A percentile compares a stretch with the other conserved stretches of the same genome.
Conservation (phyloP, 2,113 vertebrate genomes). For the Barbus barbus region DNA sequence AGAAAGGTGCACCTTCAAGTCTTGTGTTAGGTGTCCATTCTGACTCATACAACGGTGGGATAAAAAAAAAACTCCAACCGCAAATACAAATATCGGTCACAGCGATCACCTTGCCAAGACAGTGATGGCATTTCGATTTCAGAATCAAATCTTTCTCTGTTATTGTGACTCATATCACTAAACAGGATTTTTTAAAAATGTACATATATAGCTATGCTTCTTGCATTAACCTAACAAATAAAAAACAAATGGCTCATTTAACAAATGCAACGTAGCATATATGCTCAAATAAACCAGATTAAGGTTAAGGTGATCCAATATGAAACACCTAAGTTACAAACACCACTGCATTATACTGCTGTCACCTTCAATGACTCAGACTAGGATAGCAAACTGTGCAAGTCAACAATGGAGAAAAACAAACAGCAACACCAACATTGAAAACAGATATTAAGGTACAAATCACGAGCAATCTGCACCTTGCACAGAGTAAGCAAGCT, state of each 20-base stretch:
- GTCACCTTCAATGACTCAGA: slow-evolving; percentile 25
- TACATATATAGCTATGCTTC: background rate
- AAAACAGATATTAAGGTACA: background rate
- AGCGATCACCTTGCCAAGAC: background rate
- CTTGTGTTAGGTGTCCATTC: no score
- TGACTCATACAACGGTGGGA: no score
- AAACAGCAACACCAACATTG: background rate
- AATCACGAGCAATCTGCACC: background rate
- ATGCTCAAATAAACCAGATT: background rate
- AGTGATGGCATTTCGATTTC: no score
- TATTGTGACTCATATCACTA: background rate
- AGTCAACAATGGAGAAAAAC: background rate
- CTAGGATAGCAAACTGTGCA: background rate
- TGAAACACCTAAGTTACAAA: slow-evolving; percentile 1
- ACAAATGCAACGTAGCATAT: background rate
- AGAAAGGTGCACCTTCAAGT: no score
- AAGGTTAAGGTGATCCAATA: background rate
- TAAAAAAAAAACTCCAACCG: no score
- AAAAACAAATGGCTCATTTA: background rate
- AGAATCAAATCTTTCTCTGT: background rate
- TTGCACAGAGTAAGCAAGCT: background rate
- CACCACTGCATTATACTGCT: slow-evolving; percentile 25
- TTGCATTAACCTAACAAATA: background rate
- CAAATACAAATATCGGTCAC: no score
- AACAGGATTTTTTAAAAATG: background rate